Conservation (phyloP, 2,888 invertebrate genomes). For the Endomychus coccineus region DNA sequence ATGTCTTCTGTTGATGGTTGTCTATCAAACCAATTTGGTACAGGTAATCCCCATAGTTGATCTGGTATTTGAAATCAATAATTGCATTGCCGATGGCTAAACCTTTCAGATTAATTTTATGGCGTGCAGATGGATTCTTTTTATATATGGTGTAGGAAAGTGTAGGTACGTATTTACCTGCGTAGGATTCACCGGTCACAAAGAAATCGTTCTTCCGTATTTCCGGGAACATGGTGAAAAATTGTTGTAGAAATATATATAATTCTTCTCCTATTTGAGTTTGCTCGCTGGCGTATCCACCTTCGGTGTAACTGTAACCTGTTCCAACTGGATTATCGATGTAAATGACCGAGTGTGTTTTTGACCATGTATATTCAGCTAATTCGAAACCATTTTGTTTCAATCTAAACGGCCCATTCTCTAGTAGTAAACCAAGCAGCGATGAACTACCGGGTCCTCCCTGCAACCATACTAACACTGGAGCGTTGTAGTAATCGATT, state of each 20-base stretch:
- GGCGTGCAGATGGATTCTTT: constrained; percentile 39
- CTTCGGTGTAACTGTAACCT: constrained; percentile 79
- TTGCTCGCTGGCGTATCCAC: constrained; percentile 71
- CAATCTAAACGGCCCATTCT: constrained; percentile 64
- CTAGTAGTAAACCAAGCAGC: constrained; percentile 67
- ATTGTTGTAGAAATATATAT: constrained; percentile 66
- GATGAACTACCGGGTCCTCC: constrained; percentile 76
- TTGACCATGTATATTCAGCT: constrained; percentile 64
- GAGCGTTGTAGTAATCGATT: constrained; percentile 47
- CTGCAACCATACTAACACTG: constrained; percentile 72
- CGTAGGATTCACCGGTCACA: constrained; percentile 83
- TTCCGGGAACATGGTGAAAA: constrained; percentile 73
- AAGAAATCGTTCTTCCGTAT: constrained; percentile 66
- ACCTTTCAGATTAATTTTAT: constrained; percentile 49
- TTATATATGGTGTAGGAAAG: constrained; percentile 61
- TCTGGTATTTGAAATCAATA: constrained; percentile 64
- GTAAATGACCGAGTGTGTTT: constrained; percentile 68
- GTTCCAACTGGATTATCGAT: constrained; percentile 89
- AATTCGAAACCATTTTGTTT: constrained; percentile 34
- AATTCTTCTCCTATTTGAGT: constrained; percentile 70
- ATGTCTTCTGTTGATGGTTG: constrained; percentile 29
- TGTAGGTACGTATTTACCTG: constrained; percentile 70
- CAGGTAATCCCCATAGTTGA: constrained; percentile 65
- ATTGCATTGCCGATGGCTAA: constrained; percentile 50
- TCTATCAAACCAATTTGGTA: constrained; percentile 66